Evolutionary conservation across 2,888 invertebrate genomes (phyloP).

Genomic region (Amorpha juglandis): DNA sequence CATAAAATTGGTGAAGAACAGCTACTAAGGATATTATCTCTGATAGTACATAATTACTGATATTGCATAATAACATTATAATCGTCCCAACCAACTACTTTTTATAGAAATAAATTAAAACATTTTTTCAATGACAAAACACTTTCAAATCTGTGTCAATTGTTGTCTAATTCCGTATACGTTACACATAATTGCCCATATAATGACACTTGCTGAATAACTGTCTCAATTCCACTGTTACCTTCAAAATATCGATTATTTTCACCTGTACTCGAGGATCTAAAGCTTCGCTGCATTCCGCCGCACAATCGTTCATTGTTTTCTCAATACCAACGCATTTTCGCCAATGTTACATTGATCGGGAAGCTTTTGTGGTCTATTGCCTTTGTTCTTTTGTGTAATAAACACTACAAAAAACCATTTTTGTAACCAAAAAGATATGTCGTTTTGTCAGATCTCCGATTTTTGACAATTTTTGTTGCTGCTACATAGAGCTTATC

Average conservation of each 20-base stretch:
- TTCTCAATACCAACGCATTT: constrained; percentile 64
- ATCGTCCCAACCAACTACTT: neutral
- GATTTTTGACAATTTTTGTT: constrained; percentile 18
- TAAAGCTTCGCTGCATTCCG: constrained; percentile 88
- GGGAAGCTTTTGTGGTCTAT: constrained; percentile 38
- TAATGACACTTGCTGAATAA: constrained; percentile 20
- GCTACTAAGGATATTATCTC: too few relatives aligned
- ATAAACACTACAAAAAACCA: constrained; percentile 44
- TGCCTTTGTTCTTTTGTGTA: constrained; percentile 40
- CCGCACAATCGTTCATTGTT: constrained; percentile 85
- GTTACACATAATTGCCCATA: constrained; percentile 9
- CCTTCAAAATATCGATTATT: constrained; percentile 67
- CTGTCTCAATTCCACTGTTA: constrained; percentile 25
- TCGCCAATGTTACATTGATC: constrained; percentile 54
- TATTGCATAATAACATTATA: constrained; percentile 12
- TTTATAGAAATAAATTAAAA: neutral
- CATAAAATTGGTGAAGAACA: neutral
- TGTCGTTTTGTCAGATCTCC: constrained; percentile 32
- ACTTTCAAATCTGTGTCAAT: constrained; percentile 10
- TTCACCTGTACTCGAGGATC: constrained; percentile 92
- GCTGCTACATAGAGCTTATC: neutral
- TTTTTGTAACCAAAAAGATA: constrained; percentile 41
- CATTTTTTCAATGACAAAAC: constrained; percentile 12
- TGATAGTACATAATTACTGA: too few relatives aligned
- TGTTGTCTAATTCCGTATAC: constrained; percentile 6